Evolutionary conservation across 2,797 vertebrate species (phyloP).

Genomic region (Octomys mimax): DNA sequence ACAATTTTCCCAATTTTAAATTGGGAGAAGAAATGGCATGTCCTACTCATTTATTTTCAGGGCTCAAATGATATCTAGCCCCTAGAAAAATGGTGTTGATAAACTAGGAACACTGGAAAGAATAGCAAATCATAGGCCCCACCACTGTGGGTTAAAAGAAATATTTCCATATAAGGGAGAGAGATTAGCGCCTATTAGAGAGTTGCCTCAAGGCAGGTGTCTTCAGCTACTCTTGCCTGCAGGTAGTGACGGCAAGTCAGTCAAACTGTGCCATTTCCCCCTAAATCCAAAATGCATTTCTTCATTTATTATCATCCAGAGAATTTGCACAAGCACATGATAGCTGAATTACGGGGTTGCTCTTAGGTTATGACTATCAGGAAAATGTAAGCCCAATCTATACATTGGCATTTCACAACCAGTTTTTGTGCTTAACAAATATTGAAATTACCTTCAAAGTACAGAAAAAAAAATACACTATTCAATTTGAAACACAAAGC

Average conservation of each 20-base stretch:
- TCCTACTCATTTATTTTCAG: neutral
- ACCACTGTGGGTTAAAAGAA: neutral
- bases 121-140: neutral
- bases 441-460: slow-evolving; percentile 5
- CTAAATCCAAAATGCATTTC: slow-evolving; percentile 32
- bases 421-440: slow-evolving; percentile 37
- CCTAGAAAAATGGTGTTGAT: neutral
- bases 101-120: neutral
- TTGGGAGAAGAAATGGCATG: neutral
- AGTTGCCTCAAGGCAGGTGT: slow-evolving; percentile 6
- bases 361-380: neutral
- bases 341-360: neutral
- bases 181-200: neutral
- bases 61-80: neutral
- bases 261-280: slow-evolving; percentile 52
- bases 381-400: neutral
- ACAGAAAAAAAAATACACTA: neutral
- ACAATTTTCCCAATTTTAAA: neutral
- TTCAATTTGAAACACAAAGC: neutral
- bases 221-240: slow-evolving; percentile 2
- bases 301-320: slow-evolving; percentile 9
- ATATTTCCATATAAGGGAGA: neutral
- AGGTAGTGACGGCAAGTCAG: neutral
- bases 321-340: neutral
- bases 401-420: neutral